Evolutionary conservation across 2,888 invertebrate genomes (phyloP), one percentile per base, ranked within the genome.

Genomic region (Lasioglossum leucozonium): DNA sequence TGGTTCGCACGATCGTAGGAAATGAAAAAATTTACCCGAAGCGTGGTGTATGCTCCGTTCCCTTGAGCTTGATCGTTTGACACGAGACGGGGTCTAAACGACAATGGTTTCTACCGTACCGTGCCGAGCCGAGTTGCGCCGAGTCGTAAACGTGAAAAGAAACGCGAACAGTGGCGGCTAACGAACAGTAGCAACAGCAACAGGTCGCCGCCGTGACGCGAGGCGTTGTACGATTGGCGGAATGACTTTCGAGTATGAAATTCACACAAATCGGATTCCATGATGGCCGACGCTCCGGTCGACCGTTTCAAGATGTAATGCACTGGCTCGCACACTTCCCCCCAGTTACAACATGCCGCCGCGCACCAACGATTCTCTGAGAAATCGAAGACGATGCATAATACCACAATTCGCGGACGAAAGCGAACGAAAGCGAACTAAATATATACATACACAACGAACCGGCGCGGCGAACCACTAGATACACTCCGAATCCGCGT

Each of bases 251-350:
- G 79, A 85, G 84, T 81, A 85, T 79, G 84, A 86, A 88, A 86
- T 82, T 85, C 88, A 84, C 90, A 88, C 81, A 73, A 77, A 83
- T 86, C 88, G 75, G 87, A 85, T 84, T 85, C 86, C 90, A 86
- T 91, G 84, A 91, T 91, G 90, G 90, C 90, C 84, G 90, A 87
- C 88, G 86, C 87, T 73, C 81, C 79, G 77, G 18, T 81, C 82
- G 77, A 77, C 81, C 82, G 78, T 84, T 87, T 83, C 72, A 71
- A 79, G 72, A 69, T 81, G 69, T 67, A 76, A 84, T 79, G 65
- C 86, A 87, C 80, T 58, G 69, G 71, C 73, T 71, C 75, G 34
- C 73, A 79, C 85, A 78, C 77, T 75, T 72, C 40, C 44, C 44
- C 69, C 34, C 67, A 37, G 37, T 26, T 37, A 26, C 37, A 42